Conservation (phyloP, 2,797 vertebrate species). For the Salmo trutta region DNA sequence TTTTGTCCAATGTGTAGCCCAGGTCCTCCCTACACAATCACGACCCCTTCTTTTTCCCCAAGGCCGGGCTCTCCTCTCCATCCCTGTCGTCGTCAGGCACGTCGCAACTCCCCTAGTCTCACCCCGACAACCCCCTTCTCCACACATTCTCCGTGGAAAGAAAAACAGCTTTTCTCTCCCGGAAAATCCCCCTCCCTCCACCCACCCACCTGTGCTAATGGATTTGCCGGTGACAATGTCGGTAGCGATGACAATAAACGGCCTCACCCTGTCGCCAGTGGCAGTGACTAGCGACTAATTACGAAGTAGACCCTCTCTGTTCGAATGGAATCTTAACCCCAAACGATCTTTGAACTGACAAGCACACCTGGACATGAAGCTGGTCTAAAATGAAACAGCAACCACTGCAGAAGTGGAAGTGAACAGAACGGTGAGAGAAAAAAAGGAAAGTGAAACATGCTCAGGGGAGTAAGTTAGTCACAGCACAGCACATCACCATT, state of each 20-base stretch:
- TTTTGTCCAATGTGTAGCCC: constrained; percentile 71
- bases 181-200: not conserved
- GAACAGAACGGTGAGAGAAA: not conserved
- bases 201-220: not conserved
- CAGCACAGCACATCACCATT: not conserved
- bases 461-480: not conserved
- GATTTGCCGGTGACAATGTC: not conserved
- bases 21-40: constrained; percentile 1
- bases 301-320: not conserved
- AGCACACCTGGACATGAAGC: not conserved
- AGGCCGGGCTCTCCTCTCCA: not conserved
- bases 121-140: not conserved
- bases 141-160: not conserved
- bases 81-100: not conserved
- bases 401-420: not conserved
- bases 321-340: not conserved
- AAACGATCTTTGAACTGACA: not conserved
- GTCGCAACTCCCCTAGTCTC: not conserved
- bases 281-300: not conserved
- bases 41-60: not conserved
- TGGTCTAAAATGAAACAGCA: not conserved
- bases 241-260: not conserved
- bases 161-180: not conserved
- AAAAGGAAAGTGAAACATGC: not conserved
- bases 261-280: constrained; percentile 7